These are phyloP conservation scores for Eledone cirrhosa DNA, from an alignment of 2,888 invertebrate species.

Conservation along the genomic window DNA sequence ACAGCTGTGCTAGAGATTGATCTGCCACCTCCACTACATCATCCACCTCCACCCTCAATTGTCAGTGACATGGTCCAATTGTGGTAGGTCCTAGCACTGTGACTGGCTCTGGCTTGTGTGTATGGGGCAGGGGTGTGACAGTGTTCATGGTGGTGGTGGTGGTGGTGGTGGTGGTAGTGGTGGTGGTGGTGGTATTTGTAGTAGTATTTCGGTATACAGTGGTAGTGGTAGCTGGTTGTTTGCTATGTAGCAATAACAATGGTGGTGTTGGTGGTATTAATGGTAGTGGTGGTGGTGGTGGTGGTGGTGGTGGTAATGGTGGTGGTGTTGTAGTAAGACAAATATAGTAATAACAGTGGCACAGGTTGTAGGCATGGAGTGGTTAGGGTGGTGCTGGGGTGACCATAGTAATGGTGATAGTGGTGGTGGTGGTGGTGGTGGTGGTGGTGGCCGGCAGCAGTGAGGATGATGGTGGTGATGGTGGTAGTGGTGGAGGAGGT, in stretches of 20 bases:
- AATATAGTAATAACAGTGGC: no score
- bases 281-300: not conserved
- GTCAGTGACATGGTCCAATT: not conserved
- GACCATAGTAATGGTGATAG: not conserved
- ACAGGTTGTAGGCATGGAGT: no score
- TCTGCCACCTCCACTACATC: not conserved
- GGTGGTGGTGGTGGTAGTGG: not conserved
- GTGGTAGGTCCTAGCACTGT: not conserved
- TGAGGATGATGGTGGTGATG: no score
- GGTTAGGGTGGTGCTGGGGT: not conserved
- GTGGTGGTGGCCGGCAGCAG: no score
- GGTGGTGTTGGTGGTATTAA: no score
- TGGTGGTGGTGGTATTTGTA: no score
- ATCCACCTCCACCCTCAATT: not conserved
- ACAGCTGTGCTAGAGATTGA: conserved; percentile 15
- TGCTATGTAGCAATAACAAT: no score
- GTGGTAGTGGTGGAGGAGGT: not conserved
- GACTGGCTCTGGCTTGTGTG: no score
- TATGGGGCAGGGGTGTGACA: no score
- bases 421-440: not conserved
- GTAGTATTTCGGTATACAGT: no score
- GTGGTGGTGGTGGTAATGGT: not conserved
- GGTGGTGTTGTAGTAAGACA: no score
- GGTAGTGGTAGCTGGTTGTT: no score
- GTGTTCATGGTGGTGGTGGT: not conserved